These are phyloP conservation scores for Tetranychus piercei DNA, from an alignment of 2,888 invertebrate species.

Conservation along the genomic window DNA sequence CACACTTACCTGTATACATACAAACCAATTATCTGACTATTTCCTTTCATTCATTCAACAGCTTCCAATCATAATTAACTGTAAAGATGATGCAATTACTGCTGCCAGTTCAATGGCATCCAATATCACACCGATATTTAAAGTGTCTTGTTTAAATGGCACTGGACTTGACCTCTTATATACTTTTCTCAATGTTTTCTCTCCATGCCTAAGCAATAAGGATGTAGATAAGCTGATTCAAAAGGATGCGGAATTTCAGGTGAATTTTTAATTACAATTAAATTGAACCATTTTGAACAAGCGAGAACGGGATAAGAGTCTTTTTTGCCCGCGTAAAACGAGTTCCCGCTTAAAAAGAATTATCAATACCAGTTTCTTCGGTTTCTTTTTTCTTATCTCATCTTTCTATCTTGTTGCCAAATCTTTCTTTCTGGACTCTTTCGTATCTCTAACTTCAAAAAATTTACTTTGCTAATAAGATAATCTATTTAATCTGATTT, in stretches of 20 bases:
- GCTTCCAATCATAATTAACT: constrained; percentile 46
- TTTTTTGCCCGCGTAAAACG: background rate
- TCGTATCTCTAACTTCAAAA: background rate
- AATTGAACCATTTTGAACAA: background rate
- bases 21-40: background rate
- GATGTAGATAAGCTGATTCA: constrained; percentile 53
- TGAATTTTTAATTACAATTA: constrained; percentile 6
- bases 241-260: constrained; percentile 34
- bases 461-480: background rate
- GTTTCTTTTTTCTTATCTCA: background rate
- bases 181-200: constrained; percentile 62
- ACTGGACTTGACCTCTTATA: constrained; percentile 60
- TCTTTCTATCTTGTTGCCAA: background rate
- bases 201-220: constrained; percentile 42
- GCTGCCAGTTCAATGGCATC: constrained; percentile 48
- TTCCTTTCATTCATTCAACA: constrained; percentile 25
- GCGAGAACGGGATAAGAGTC: constrained; percentile 1
- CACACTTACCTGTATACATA: background rate
- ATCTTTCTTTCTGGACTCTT: background rate
- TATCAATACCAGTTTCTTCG: background rate
- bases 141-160: constrained; percentile 73
- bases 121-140: constrained; percentile 54
- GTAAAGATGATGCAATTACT: constrained; percentile 53
- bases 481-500: background rate
- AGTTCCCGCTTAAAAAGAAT: background rate